phyloP scores from a whole-genome alignment of 2,113 vertebrate genomes.

The Coryphaenoides rupestris region DNA sequence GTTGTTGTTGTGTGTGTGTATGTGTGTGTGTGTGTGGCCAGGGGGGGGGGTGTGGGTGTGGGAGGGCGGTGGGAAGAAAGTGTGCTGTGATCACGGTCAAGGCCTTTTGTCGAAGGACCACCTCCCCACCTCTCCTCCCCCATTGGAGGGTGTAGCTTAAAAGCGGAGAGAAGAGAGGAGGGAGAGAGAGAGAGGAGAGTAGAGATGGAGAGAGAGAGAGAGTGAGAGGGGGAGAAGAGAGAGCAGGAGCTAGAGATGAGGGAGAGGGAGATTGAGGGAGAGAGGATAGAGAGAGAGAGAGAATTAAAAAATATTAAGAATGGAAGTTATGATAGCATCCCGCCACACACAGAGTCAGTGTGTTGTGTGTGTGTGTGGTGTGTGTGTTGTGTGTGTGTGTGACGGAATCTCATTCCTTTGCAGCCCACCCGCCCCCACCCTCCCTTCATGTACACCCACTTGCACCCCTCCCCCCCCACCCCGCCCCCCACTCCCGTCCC shows the following conservation, averaged over 20 bases:
- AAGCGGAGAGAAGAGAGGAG: slow-evolving; percentile 35
- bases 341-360: slow-evolving; percentile 39
- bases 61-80: too few relatives aligned
- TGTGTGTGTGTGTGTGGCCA: too few relatives aligned
- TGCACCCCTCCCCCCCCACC: not conserved
- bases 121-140: slow-evolving; percentile 28
- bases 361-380: slow-evolving; percentile 29
- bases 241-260: too few relatives aligned
- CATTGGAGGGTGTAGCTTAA: slow-evolving; percentile 77
- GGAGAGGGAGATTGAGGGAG: slow-evolving; percentile 20
- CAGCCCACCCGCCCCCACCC: slow-evolving; percentile 28
- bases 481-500: not conserved
- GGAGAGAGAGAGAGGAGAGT: too few relatives aligned
- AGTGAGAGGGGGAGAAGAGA: slow-evolving; percentile 18
- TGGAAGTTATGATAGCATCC: slow-evolving; percentile 32
- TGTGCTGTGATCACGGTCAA: slow-evolving; percentile 72
- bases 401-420: slow-evolving; percentile 53
- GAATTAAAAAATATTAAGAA: slow-evolving; percentile 35
- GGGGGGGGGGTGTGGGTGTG: too few relatives aligned
- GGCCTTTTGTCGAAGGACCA: slow-evolving; percentile 83
- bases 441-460: slow-evolving; percentile 49
- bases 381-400: slow-evolving; percentile 22
- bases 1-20: too few relatives aligned
- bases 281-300: slow-evolving; percentile 58
- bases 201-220: slow-evolving; percentile 4